phyloP scores from a whole-genome alignment of 1,140 invertebrate genomes.

The Tachypleus tridentatus region DNA sequence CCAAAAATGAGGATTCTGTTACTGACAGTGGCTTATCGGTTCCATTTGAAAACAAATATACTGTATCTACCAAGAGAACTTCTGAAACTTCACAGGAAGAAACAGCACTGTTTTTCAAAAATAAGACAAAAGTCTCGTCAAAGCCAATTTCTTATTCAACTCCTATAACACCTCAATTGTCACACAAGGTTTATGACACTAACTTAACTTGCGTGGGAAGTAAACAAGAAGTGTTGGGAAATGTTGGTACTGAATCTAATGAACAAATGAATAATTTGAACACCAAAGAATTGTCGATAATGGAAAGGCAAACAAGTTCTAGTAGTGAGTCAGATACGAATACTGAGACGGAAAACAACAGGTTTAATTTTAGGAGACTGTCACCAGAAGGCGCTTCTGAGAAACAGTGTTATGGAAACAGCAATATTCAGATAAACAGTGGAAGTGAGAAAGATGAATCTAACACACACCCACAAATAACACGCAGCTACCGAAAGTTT shows the following conservation, averaged over 20 bases:
- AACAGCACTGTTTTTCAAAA: no score
- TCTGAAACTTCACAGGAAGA: no score
- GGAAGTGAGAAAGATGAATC: not conserved
- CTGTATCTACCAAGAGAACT: no score
- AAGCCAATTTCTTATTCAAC: no score
- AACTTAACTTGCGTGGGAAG: not conserved
- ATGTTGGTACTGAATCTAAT: not conserved
- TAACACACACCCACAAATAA: slow-evolving; percentile 17
- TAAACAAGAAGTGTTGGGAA: slow-evolving; percentile 14
- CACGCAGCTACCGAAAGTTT: slow-evolving; percentile 26
- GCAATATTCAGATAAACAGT: not conserved
- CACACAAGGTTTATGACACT: no score
- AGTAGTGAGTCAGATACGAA: slow-evolving; percentile 16
- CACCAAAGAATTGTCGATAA: not conserved
- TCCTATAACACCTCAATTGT: no score
- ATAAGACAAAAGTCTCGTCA: no score
- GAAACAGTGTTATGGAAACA: not conserved
- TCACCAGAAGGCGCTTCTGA: slow-evolving; percentile 10
- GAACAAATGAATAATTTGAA: not conserved
- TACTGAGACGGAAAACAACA: slow-evolving; percentile 14
- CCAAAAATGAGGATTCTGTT: no score
- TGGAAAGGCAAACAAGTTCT: not conserved
- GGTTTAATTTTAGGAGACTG: slow-evolving; percentile 15
- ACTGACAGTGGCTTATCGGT: no score
- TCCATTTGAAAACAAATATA: no score